Evolutionary conservation across 2,113 vertebrate genomes (phyloP).

Genomic region (Microtus montanus): DNA sequence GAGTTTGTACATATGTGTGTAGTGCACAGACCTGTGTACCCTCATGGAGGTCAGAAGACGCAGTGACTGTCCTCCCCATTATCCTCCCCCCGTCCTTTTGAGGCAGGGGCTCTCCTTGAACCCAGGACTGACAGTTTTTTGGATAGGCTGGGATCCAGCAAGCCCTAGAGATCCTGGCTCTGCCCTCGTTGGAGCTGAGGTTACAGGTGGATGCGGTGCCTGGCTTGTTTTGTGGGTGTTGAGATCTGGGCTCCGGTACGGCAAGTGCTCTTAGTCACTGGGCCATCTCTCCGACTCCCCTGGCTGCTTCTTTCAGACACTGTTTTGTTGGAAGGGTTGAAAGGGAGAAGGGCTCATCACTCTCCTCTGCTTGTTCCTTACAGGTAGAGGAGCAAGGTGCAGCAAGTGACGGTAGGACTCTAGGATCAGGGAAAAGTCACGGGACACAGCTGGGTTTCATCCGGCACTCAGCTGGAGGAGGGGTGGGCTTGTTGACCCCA

Average conservation of each 20-base stretch:
- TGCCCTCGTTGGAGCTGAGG: background rate
- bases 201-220: background rate
- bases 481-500: background rate
- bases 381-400: background rate
- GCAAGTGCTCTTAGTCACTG: background rate
- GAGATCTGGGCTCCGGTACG: background rate
- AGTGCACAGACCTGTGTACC: background rate
- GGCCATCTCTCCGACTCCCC: background rate
- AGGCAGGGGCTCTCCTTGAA: background rate
- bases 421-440: background rate
- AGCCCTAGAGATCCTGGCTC: background rate
- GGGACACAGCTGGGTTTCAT: background rate
- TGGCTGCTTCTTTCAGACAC: background rate
- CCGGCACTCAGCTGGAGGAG: too few species aligned
- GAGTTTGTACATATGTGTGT: background rate
- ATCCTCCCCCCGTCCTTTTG: background rate
- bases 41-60: background rate
- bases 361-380: background rate
- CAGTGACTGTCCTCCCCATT: background rate
- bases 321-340: background rate
- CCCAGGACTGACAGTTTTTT: background rate
- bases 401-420: background rate
- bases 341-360: background rate
- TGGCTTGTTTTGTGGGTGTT: background rate
- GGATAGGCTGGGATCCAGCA: background rate